Conservation (phyloP, 2,797 vertebrate genomes). For the Echiichthys vipera region DNA sequence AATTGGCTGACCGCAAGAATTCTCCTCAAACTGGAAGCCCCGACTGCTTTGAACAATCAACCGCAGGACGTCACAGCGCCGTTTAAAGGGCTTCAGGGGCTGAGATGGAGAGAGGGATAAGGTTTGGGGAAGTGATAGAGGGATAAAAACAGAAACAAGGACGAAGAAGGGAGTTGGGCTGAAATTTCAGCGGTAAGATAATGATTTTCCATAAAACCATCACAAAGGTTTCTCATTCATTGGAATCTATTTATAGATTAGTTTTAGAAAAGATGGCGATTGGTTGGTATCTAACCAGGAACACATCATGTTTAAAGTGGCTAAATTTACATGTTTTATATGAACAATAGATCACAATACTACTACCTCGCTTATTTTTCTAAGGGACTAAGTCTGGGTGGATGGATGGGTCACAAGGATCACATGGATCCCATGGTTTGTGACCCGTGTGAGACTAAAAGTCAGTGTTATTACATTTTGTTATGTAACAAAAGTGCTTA, state of each 20-base stretch:
- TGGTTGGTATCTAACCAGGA: too few relatives aligned
- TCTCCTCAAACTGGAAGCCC: slow-evolving; percentile 46
- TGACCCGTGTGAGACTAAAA: too few relatives aligned
- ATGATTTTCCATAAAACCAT: slow-evolving; percentile 23
- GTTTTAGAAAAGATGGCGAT: too few relatives aligned
- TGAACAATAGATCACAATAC: not conserved
- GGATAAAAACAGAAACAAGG: slow-evolving; percentile 36
- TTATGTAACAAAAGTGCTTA: too few relatives aligned
- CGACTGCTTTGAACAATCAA: slow-evolving; percentile 51
- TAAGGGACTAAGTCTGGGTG: too few relatives aligned
- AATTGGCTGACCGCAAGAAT: slow-evolving; percentile 54
- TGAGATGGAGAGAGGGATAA: slow-evolving; percentile 53
- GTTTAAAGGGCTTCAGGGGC: slow-evolving; percentile 34
- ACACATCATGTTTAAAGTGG: not conserved
- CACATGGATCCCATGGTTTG: too few relatives aligned
- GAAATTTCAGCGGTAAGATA: slow-evolving; percentile 3
- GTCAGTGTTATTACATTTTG: too few relatives aligned
- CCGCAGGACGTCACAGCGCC: slow-evolving; percentile 60
- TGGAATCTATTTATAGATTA: slow-evolving; percentile 9
- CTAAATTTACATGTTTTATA: too few relatives aligned
- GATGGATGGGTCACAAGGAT: too few relatives aligned
- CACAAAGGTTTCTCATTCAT: slow-evolving; percentile 37
- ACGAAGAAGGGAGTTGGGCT: not conserved
- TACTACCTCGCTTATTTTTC: too few relatives aligned
- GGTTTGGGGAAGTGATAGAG: slow-evolving; percentile 32